phyloP scores from a whole-genome alignment of 2,113 vertebrate genomes.

The Mirza zaza region DNA sequence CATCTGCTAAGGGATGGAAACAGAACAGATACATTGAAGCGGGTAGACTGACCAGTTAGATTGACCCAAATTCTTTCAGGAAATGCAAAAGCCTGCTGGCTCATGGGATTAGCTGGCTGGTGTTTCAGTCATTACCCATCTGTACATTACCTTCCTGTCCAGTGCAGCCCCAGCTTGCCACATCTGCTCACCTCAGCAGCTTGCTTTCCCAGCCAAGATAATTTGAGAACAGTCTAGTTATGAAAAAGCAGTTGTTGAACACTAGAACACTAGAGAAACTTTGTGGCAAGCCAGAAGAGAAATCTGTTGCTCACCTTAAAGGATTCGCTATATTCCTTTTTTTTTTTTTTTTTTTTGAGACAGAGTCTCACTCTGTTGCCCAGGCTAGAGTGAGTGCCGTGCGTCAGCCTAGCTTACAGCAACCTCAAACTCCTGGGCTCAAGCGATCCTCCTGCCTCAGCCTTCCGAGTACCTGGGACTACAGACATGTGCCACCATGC shows the following conservation, averaged over 20 bases:
- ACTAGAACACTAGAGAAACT: neutral
- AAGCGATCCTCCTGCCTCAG: too few species aligned
- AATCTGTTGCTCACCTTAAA: neutral
- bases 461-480: too few species aligned
- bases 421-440: too few species aligned
- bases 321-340: conserved; percentile 1
- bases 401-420: too few species aligned
- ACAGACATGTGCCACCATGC: too few species aligned
- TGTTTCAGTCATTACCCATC: conserved; percentile 24
- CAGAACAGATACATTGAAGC: neutral
- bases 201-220: conserved; percentile 44
- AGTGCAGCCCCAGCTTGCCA: neutral
- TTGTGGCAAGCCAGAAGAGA: neutral
- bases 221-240: conserved; percentile 19
- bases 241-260: neutral
- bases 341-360: too few species aligned
- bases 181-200: conserved; percentile 46
- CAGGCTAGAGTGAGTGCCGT: too few species aligned
- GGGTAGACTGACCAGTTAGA: conserved; percentile 21
- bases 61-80: conserved; percentile 66
- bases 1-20: neutral
- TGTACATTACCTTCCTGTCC: conserved; percentile 40
- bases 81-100: conserved; percentile 39
- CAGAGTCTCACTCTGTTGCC: too few species aligned
- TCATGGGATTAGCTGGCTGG: conserved; percentile 6